Evolutionary conservation across 2,797 vertebrate genomes (phyloP).

Genomic region (Steatocranus sp.): DNA sequence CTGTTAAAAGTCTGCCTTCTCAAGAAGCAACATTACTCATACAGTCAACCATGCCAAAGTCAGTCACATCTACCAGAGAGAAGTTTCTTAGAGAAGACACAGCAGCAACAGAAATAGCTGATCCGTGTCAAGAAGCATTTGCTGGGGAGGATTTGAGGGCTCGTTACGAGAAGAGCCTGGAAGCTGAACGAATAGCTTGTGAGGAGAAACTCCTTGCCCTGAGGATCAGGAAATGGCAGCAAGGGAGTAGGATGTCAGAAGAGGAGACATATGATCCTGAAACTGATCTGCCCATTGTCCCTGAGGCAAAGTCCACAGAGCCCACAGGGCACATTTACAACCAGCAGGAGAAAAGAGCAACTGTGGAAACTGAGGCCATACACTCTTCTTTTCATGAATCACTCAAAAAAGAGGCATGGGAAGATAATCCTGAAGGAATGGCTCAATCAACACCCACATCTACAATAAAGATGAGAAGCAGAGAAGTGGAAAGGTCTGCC

Average conservation of each 20-base stretch:
- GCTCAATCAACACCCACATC: background rate
- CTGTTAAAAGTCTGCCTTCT: background rate
- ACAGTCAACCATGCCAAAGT: conserved; percentile 23
- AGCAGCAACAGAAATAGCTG: background rate
- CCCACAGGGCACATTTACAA: conserved; percentile 6
- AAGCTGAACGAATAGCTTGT: conserved; percentile 59
- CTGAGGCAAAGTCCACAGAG: conserved; percentile 22
- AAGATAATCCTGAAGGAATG: background rate
- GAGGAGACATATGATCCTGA: conserved; percentile 44
- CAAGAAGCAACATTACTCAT: background rate
- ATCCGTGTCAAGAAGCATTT: conserved; percentile 3
- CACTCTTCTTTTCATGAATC: conserved; percentile 26
- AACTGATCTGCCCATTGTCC: conserved; percentile 9
- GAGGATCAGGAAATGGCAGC: conserved; percentile 67
- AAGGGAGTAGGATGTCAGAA: conserved; percentile 54
- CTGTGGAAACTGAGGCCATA: conserved; percentile 1
- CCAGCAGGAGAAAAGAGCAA: conserved; percentile 14
- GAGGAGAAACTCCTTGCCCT: conserved; percentile 67
- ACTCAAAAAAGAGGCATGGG: background rate
- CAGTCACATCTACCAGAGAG: conserved; percentile 28
- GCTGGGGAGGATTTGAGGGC: conserved; percentile 48
- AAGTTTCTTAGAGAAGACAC: conserved; percentile 23
- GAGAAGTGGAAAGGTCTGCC: background rate
- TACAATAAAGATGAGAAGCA: background rate
- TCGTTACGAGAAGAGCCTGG: conserved; percentile 62